These are phyloP conservation scores for Eupithecia centaureata DNA, from an alignment of 2,888 invertebrate genomes.

Conservation along the genomic window DNA sequence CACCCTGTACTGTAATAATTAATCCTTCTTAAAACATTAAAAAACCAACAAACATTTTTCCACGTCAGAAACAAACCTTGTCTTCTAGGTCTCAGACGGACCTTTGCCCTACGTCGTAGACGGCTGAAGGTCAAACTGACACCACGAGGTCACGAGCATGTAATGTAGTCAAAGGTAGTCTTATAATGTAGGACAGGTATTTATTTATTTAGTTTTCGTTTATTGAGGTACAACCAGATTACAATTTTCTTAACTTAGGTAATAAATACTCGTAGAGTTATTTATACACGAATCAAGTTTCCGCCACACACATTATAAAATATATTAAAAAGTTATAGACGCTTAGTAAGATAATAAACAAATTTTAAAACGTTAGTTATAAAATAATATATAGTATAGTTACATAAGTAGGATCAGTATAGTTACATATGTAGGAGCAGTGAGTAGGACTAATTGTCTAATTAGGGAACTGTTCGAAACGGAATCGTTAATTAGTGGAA, in stretches of 20 bases:
- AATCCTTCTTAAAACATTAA: too few species aligned
- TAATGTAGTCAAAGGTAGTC: background rate
- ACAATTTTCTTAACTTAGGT: too few species aligned
- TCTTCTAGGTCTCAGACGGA: background rate
- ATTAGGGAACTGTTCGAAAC: constrained; percentile 34
- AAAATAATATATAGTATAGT: too few species aligned
- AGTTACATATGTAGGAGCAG: background rate
- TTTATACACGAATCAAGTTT: too few species aligned
- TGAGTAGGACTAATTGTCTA: constrained; percentile 27
- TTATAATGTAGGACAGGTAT: background rate
- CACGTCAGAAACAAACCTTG: background rate
- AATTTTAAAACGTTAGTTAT: too few species aligned
- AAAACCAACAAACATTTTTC: background rate
- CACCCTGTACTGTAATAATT: too few species aligned
- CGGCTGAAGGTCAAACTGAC: background rate
- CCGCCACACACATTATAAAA: too few species aligned
- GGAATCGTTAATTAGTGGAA: constrained; percentile 39
- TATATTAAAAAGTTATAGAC: too few species aligned
- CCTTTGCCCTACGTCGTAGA: background rate
- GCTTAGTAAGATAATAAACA: too few species aligned
- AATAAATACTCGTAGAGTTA: too few species aligned
- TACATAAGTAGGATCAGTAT: background rate
- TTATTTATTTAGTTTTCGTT: too few species aligned
- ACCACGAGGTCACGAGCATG: background rate
- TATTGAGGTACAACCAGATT: too few species aligned